Evolutionary conservation across 2,888 invertebrate genomes (phyloP), one percentile per base, ranked within the genome.

Genomic region (Patella pellucida): DNA sequence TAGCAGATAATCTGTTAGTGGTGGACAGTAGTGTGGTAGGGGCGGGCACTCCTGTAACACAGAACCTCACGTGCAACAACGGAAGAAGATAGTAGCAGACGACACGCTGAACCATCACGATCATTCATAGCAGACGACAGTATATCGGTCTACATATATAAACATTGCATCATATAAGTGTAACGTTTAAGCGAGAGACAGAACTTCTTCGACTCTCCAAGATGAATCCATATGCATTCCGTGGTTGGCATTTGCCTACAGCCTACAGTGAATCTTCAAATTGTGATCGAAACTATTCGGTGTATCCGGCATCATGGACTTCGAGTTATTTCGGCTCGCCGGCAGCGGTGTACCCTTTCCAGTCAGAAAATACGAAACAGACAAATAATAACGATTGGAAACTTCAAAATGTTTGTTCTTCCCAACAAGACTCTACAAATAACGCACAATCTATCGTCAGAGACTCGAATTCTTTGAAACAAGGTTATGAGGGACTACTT

Each of bases 151-250:
- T 72, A 72, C 54, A 52, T 72, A 72, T 56, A 56, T 72, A 52
- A 54, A 72, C 54, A 52, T 72, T 54, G 52, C 15, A 52, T 52
- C 23, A 56, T 72, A 72, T 72, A 72, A 52, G 52, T 23, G 19
- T 72, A 56, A 31, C 41, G 56, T 27, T 27, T 41, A 23, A 50
- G 15, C 27, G 41, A 41, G 41, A 41, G 23, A 19, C 62, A 62
- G 62, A 62, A 62, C 19, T 23, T 62, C 62, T 16, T 56, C 50
- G 71, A 11, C 68, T 31, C 19, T 78, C 82, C 54, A 80, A 81
- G 41, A 87, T 87, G 87, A 87, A 87, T 75, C 87, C 87, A 14
- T 87, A 87, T 79, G 83, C 86, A 69, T 85, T 87, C 79, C 84
- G 87, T 67, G 85, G 87, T 73, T 87, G 87, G 87, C 87, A 87